Base-by-base conservation (phyloP, 2,888 invertebrate species). In the Crioceris asparagi region DNA sequence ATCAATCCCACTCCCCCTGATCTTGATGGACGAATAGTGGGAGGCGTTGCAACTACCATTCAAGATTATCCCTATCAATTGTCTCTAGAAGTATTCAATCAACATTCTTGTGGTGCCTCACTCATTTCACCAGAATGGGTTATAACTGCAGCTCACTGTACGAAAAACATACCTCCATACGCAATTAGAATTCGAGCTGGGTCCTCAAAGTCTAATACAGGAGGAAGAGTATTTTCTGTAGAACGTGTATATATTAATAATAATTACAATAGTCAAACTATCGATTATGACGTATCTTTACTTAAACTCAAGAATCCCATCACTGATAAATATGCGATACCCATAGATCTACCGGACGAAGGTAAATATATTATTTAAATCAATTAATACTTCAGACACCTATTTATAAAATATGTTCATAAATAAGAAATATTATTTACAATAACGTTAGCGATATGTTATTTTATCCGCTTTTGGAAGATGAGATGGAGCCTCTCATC, bases 211-310 rank as follows among this genome's bases (percentile, higher is more conserved):
- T 25, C 12, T 25, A 4, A 4, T 26, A 11, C 12, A 3, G 12
- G 5, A 27, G 27, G 27, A 7, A 15, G 15, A 15, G 27, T 27
- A 10, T 14, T 27, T 11, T 12, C 7, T 14, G 12, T 27, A 27
- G 8, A 12, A 4, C 12, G 10, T 15, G 15, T 14, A 12, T 27
- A 27, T 7, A 29, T 23, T 3, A 17, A 27, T 27, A 15, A 5
- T 3, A 4, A 10, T 3, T 27, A 27, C 56, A 54, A 64, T 44
- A 61, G 61, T 51, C 64, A 64, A 45, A 62, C 64, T 2, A 69
- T 68, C 53, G 65, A 68, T 43, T 65, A 69, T 41, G 73, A 73
- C 48, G 68, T 71, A 2, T 69, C 67, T 1, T 55, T 73, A 18
- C 56, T 73, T n/a, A 54, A 56, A 17, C 58, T 73, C 39, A 63